Percentiles rank a stretch among this genome's conserved stretches.
Evolutionary conservation across 2,113 vertebrate genomes (phyloP).

Genomic region (Bothrops jararaca): DNA sequence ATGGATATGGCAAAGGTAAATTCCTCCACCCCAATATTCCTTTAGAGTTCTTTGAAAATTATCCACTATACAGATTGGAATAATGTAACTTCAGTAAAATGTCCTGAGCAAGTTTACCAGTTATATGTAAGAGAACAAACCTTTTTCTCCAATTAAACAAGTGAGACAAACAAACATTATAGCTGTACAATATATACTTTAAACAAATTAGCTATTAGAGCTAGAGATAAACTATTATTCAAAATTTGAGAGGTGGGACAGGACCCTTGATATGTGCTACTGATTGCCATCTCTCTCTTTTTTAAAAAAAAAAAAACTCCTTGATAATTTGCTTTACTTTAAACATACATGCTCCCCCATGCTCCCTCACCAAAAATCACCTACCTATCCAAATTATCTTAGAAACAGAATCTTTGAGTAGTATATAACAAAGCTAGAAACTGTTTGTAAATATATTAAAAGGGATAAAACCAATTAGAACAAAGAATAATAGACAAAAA

Average conservation of each 20-base stretch:
- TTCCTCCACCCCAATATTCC: not conserved
- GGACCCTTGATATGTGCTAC: not conserved
- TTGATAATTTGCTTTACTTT: not conserved
- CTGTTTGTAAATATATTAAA: not conserved
- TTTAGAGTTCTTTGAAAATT: not conserved
- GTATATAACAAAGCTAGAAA: not conserved
- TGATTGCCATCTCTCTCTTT: not conserved
- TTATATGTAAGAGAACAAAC: not conserved
- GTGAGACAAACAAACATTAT: not conserved
- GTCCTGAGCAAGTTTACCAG: not conserved
- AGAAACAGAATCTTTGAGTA: not conserved
- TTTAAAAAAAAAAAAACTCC: not conserved
- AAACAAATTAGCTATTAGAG: not conserved
- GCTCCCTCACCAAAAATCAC: not conserved
- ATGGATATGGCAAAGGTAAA: not conserved
- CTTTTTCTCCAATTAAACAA: not conserved
- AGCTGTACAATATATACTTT: not conserved
- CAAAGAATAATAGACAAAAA: too few species aligned
- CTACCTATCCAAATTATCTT: not conserved
- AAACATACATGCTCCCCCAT: not conserved
- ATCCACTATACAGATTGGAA: not conserved
- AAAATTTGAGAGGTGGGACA: not conserved
- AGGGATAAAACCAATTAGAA: not conserved
- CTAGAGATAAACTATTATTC: not conserved
- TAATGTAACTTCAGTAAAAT: not conserved